phyloP scores from a whole-genome alignment of 2,797 vertebrate genomes.

The Menidia menidia region DNA sequence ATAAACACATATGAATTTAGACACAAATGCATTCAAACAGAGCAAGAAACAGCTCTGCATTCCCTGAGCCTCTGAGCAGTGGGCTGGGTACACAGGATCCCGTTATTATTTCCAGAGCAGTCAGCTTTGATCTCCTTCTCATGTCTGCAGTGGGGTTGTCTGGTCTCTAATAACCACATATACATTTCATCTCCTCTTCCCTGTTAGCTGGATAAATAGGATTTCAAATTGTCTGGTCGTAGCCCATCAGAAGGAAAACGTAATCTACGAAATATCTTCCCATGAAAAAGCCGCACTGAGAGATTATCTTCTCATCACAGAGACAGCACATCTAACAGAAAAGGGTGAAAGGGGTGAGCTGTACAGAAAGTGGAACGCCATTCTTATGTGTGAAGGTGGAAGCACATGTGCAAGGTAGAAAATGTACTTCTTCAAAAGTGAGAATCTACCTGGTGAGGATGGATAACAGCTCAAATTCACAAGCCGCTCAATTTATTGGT shows the following conservation, averaged over 20 bases:
- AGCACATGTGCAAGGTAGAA: conserved; percentile 2
- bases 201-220: conserved; percentile 75
- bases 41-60: conserved; percentile 45
- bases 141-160: conserved; percentile 68
- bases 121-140: conserved; percentile 75
- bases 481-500: background rate
- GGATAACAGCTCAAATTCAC: conserved; percentile 11
- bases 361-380: conserved; percentile 42
- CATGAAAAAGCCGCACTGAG: conserved; percentile 67
- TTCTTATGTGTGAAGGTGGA: conserved; percentile 15
- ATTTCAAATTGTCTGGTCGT: conserved; percentile 76
- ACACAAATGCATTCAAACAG: conserved; percentile 23
- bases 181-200: conserved; percentile 67
- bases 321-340: conserved; percentile 64
- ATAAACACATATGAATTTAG: conserved; percentile 38
- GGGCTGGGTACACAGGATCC: conserved; percentile 60
- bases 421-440: conserved; percentile 8
- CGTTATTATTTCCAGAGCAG: conserved; percentile 71
- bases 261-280: conserved; percentile 75
- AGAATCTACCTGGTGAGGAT: background rate
- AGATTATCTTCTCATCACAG: conserved; percentile 76
- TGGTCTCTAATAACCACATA: conserved; percentile 73
- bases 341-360: conserved; percentile 60
- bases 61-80: conserved; percentile 54
- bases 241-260: conserved; percentile 70